Conservation (phyloP, 2,113 vertebrate genomes). For the Cololabis saira region DNA sequence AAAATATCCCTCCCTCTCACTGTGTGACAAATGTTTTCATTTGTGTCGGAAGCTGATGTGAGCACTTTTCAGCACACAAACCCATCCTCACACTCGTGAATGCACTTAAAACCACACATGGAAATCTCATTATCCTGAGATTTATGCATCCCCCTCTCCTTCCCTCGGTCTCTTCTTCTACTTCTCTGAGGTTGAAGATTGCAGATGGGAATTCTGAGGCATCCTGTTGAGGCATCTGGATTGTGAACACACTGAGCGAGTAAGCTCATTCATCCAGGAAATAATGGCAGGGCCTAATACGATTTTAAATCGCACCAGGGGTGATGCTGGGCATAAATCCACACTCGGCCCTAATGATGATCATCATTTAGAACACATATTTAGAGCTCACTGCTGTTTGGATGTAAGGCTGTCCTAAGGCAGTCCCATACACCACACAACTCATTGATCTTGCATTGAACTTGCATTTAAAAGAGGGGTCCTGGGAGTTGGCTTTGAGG, state of each 20-base stretch:
- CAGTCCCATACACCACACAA: constrained; percentile 59
- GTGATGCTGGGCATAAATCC: constrained; percentile 69
- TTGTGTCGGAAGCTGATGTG: constrained; percentile 44
- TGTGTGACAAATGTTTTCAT: constrained; percentile 44
- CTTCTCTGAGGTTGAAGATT: constrained; percentile 46
- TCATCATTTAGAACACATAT: constrained; percentile 72
- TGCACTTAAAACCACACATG: constrained; percentile 45
- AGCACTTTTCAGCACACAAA: constrained; percentile 25
- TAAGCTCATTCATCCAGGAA: constrained; percentile 74
- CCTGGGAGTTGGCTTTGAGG: constrained; percentile 28
- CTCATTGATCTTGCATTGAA: constrained; percentile 65
- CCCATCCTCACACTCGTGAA: constrained; percentile 20
- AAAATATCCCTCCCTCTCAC: constrained; percentile 7
- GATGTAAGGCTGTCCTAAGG: constrained; percentile 66
- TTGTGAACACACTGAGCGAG: constrained; percentile 49
- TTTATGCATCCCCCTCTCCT: constrained; percentile 33
- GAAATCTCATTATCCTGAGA: constrained; percentile 57
- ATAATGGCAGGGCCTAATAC: constrained; percentile 69
- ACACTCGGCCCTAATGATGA: constrained; percentile 69
- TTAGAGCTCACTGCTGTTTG: constrained; percentile 61
- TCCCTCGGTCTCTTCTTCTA: constrained; percentile 29
- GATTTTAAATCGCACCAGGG: constrained; percentile 71
- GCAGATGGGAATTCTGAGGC: constrained; percentile 71
- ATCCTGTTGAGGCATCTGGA: constrained; percentile 70
- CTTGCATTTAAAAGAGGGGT: constrained; percentile 61